phyloP scores from a whole-genome alignment of 2,113 vertebrate species.

The Tyto alba region DNA sequence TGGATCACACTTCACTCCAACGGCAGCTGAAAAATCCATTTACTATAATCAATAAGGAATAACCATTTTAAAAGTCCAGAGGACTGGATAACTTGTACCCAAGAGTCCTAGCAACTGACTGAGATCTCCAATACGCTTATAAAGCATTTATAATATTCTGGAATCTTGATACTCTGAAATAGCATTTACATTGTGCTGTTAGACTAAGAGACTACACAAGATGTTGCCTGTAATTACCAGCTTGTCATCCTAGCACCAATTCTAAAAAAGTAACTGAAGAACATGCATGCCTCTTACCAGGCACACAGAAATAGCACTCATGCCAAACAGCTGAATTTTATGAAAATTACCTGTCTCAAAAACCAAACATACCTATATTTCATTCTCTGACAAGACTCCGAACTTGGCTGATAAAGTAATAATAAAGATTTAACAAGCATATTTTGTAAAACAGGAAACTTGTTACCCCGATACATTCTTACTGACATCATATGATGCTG shows the following conservation, averaged over 20 bases:
- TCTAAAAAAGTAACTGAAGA: neutral
- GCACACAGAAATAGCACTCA: neutral
- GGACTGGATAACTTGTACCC: neutral
- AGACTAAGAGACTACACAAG: too few relatives aligned
- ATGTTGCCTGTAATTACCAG: too few relatives aligned
- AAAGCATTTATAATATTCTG: neutral
- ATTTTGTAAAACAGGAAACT: neutral
- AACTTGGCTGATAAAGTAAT: neutral
- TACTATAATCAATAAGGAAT: neutral
- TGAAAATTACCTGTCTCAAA: neutral
- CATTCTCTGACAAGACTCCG: neutral
- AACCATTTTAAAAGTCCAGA: neutral
- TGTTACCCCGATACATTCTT: too few relatives aligned
- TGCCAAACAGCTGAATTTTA: neutral
- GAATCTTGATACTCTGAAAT: neutral
- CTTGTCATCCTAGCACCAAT: neutral
- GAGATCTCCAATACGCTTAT: rapidly evolving
- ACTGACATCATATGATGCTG: rapidly evolving
- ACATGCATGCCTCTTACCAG: rapidly evolving
- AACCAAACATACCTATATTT: neutral
- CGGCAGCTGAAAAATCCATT: neutral
- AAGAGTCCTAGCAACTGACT: neutral
- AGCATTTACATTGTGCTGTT: neutral
- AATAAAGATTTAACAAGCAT: neutral
- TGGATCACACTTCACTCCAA: neutral